phyloP scores from a whole-genome alignment of 2,888 invertebrate species.

The Limenitis camilla region DNA sequence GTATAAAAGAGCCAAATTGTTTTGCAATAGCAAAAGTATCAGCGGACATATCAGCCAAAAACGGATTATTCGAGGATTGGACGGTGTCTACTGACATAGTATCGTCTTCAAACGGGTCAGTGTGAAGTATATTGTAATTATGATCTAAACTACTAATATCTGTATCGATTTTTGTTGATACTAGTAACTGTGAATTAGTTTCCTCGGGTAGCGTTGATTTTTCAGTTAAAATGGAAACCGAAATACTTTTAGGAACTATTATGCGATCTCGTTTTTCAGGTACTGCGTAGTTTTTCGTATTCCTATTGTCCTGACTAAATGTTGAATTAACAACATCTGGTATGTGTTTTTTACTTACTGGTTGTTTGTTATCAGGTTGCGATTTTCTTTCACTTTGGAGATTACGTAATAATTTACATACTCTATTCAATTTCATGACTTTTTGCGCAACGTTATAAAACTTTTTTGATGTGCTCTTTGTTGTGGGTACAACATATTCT shows the following conservation, averaged over 20 bases:
- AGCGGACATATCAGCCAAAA: slow-evolving; percentile 43
- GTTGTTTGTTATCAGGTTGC: slow-evolving; percentile 8
- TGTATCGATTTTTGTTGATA: slow-evolving; percentile 8
- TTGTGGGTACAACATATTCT: slow-evolving; percentile 1
- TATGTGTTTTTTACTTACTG: slow-evolving; percentile 44
- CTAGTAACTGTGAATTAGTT: not conserved
- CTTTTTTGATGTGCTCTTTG: slow-evolving; percentile 27
- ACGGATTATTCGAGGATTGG: slow-evolving; percentile 48
- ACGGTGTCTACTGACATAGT: slow-evolving; percentile 35
- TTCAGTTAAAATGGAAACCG: slow-evolving; percentile 54
- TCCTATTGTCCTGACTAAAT: slow-evolving; percentile 41
- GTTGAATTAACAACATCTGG: slow-evolving; percentile 69
- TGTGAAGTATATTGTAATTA: slow-evolving; percentile 31
- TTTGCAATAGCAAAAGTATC: slow-evolving; percentile 45
- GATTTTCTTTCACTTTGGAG: slow-evolving; percentile 32
- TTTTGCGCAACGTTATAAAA: slow-evolving; percentile 46
- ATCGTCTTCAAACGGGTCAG: slow-evolving; percentile 38
- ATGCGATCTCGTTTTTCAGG: slow-evolving; percentile 45
- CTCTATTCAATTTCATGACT: slow-evolving; percentile 47
- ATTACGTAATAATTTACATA: slow-evolving; percentile 45
- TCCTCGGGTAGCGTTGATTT: slow-evolving; percentile 30
- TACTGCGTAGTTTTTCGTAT: slow-evolving; percentile 36
- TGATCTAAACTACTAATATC: slow-evolving; percentile 34
- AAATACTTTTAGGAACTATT: slow-evolving; percentile 58
- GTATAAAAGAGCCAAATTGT: slow-evolving; percentile 46